A percentile compares a stretch with the other conserved stretches of the same genome.
phyloP scores from a whole-genome alignment of 2,797 vertebrate species.

The Taeniopygia guttata region DNA sequence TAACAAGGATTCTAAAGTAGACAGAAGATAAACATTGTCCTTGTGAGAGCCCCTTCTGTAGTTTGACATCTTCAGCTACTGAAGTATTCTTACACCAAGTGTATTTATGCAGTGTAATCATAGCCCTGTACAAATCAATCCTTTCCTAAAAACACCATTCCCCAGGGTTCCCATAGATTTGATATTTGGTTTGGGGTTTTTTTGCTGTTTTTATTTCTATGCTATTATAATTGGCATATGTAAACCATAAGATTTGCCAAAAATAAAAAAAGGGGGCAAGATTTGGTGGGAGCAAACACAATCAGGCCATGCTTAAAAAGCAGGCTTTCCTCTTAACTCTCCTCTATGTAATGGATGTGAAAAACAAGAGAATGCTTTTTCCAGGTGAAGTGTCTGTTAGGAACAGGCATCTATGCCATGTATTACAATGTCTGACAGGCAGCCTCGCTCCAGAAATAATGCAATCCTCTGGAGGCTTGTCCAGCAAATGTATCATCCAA shows the following conservation, averaged over 20 bases:
- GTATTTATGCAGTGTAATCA: neutral
- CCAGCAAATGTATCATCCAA: neutral
- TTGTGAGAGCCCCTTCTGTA: neutral
- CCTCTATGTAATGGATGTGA: neutral
- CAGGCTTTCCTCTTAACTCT: neutral
- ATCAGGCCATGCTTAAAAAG: neutral
- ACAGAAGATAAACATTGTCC: neutral
- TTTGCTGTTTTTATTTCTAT: neutral
- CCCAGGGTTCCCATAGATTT: neutral
- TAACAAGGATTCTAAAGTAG: neutral
- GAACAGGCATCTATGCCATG: neutral
- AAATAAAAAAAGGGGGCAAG: neutral
- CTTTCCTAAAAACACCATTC: neutral
- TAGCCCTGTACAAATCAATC: neutral
- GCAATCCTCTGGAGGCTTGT: neutral
- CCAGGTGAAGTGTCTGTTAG: neutral
- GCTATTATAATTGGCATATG: neutral
- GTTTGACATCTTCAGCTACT: neutral
- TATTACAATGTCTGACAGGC: neutral
- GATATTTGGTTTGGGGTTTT: neutral
- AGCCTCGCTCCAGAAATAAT: neutral
- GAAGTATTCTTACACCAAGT: neutral
- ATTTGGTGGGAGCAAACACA: neutral
- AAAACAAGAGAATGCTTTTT: constrained; percentile 16
- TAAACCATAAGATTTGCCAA: neutral